Percentiles rank a stretch among this genome's conserved stretches.
These are phyloP conservation scores for Nasonovia ribisnigri DNA, from an alignment of 2,888 invertebrate genomes.

Conservation along the genomic window DNA sequence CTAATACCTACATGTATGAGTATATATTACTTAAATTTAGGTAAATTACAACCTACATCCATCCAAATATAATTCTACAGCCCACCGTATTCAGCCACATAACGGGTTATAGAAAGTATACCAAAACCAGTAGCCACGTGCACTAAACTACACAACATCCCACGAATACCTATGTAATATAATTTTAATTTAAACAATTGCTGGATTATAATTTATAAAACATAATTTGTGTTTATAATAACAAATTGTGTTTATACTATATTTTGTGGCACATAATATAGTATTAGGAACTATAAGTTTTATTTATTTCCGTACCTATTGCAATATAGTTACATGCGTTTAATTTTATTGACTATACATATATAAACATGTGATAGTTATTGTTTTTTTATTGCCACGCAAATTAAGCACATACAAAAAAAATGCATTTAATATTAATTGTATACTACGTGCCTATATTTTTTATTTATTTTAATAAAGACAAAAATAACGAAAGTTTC, in stretches of 20 bases:
- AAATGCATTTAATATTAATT: background rate
- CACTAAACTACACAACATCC: conserved; percentile 30
- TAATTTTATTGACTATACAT: background rate
- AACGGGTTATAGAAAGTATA: conserved; percentile 49
- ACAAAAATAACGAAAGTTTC: background rate
- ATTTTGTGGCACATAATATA: background rate
- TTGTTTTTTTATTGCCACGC: background rate
- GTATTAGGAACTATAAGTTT: background rate
- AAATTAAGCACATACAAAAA: background rate
- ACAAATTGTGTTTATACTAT: background rate
- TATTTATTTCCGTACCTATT: background rate
- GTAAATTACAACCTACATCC: conserved; percentile 38
- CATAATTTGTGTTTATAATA: conserved; percentile 6
- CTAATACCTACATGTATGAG: background rate
- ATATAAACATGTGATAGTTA: background rate
- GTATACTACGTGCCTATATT: too few species aligned
- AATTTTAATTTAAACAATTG: conserved; percentile 30
- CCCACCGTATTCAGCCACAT: conserved; percentile 10
- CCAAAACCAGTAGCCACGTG: conserved; percentile 20
- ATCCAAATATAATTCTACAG: conserved; percentile 5
- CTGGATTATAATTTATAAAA: conserved; percentile 5
- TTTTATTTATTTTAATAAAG: background rate
- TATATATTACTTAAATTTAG: background rate
- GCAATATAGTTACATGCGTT: background rate
- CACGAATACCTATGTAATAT: conserved; percentile 30